Percentiles rank a stretch among this genome's conserved stretches.
Conservation (phyloP, 1,140 invertebrate genomes). For the Ctenoplectra terminalis region DNA sequence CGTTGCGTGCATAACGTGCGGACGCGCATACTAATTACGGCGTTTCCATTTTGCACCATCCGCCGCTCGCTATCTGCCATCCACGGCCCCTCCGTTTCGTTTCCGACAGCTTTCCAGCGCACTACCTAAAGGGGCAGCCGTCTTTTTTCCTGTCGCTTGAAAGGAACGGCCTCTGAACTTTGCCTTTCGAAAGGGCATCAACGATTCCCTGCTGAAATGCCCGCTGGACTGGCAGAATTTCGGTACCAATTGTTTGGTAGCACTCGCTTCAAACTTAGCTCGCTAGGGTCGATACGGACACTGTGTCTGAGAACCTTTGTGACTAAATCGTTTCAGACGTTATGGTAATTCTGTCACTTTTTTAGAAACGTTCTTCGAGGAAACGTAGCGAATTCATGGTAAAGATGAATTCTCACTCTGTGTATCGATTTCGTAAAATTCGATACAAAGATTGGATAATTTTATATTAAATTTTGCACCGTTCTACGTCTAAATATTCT, state of each 20-base stretch:
- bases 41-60: conserved; percentile 76
- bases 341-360: no score
- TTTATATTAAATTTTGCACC: no score
- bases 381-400: no score
- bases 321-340: no score
- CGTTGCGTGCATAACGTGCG: conserved; percentile 76
- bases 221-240: neutral
- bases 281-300: no score
- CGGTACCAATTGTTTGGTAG: neutral
- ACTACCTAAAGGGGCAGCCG: conserved; percentile 25
- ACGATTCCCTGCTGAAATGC: neutral
- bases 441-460: no score
- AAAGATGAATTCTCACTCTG: no score
- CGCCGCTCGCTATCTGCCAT: conserved; percentile 38
- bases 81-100: conserved; percentile 31
- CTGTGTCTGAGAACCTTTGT: no score
- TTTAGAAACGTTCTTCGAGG: no score
- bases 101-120: conserved; percentile 43
- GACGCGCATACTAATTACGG: conserved; percentile 82
- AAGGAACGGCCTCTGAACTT: conserved; percentile 17
- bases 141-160: conserved; percentile 9
- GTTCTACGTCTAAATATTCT: neutral
- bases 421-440: no score
- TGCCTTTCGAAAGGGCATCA: neutral
- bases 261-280: no score